Evolutionary conservation across 2,797 vertebrate genomes (phyloP).

Genomic region (Syngnathus rostellatus): DNA sequence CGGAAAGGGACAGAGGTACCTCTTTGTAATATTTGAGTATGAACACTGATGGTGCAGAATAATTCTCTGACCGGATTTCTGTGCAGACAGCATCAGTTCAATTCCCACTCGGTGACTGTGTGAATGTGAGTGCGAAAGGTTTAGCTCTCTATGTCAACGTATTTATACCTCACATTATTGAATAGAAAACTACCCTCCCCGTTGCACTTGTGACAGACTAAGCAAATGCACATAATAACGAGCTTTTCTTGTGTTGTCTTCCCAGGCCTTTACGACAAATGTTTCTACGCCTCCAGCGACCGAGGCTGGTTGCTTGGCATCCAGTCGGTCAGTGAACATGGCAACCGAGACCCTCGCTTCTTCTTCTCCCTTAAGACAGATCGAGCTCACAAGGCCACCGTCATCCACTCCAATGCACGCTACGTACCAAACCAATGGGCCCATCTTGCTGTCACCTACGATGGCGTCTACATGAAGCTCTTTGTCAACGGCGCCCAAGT

Average conservation of each 20-base stretch:
- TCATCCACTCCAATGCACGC: conserved; percentile 80
- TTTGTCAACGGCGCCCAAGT: conserved; percentile 95
- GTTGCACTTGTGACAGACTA: not conserved
- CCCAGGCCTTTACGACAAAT: conserved; percentile 96
- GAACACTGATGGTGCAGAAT: not conserved
- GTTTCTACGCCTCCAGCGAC: conserved; percentile 94
- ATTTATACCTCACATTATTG: no score
- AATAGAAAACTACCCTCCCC: no score
- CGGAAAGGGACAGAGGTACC: not conserved
- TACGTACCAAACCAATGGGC: conserved; percentile 91
- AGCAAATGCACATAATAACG: conserved; percentile 10
- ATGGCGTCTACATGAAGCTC: conserved; percentile 87
- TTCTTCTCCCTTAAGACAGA: conserved; percentile 98
- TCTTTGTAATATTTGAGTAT: not conserved
- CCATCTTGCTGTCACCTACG: conserved; percentile 85
- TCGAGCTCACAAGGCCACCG: conserved; percentile 89
- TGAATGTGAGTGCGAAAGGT: no score
- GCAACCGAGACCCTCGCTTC: conserved; percentile 90
- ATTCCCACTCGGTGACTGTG: not conserved
- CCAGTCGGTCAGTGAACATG: conserved; percentile 85
- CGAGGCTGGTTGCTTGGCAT: conserved; percentile 96
- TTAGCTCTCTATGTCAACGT: no score
- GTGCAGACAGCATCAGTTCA: not conserved
- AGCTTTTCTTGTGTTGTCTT: conserved; percentile 8
- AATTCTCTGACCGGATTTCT: not conserved